Percentiles rank a stretch among this genome's conserved stretches.
Evolutionary conservation across 2,888 invertebrate genomes (phyloP).

Genomic region (Sarcophaga rosellei): DNA sequence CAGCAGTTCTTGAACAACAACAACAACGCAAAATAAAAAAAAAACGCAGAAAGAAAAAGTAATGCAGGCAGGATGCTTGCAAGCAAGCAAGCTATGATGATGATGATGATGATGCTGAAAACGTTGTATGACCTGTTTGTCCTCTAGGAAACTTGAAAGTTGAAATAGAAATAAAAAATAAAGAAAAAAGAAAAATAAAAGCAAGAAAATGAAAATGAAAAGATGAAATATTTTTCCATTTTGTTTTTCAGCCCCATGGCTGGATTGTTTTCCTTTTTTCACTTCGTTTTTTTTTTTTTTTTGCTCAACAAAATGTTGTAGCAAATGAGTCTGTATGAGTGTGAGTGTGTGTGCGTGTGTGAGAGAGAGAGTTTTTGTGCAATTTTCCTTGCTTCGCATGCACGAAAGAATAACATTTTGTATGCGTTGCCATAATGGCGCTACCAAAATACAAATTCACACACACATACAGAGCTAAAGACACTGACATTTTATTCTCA

Average conservation of each 20-base stretch:
- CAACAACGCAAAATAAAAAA: no score
- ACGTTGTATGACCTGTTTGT: constrained; percentile 76
- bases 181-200: neutral
- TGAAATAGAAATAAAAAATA: constrained; percentile 5
- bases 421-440: constrained; percentile 69
- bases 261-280: constrained; percentile 33
- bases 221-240: constrained; percentile 76
- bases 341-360: no score
- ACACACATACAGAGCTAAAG: constrained; percentile 10
- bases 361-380: constrained; percentile 7
- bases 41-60: constrained; percentile 13
- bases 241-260: constrained; percentile 63
- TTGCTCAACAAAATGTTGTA: neutral
- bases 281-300: constrained; percentile 15
- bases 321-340: no score
- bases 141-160: constrained; percentile 74
- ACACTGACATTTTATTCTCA: constrained; percentile 38
- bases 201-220: neutral
- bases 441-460: constrained; percentile 44
- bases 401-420: constrained; percentile 63
- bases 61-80: constrained; percentile 46
- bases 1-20: constrained; percentile 50
- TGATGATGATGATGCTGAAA: constrained; percentile 32
- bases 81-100: constrained; percentile 15
- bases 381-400: constrained; percentile 58